phyloP scores from a whole-genome alignment of 2,113 vertebrate genomes.

The Bos javanicus region DNA sequence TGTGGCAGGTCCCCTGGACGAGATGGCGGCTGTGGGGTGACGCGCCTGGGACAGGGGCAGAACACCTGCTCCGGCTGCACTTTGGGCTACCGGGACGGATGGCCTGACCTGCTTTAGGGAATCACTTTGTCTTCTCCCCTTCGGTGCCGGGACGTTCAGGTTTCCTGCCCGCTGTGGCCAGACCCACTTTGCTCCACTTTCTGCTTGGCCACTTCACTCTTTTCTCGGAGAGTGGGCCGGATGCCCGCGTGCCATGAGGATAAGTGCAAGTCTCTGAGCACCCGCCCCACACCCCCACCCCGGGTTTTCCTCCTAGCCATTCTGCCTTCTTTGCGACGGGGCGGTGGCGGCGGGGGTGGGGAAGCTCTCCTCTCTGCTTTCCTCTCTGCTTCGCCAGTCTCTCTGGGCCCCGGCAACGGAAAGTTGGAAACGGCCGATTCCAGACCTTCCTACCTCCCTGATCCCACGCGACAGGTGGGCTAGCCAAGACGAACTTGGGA shows the following conservation, averaged over 20 bases:
- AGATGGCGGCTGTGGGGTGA: not conserved
- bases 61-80: not conserved
- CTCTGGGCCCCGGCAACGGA: not conserved
- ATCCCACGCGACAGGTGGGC: not conserved
- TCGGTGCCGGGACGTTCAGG: not conserved
- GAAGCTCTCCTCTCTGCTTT: not conserved
- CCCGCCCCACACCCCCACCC: not conserved
- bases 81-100: not conserved
- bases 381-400: not conserved
- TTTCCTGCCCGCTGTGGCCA: not conserved
- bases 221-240: not conserved
- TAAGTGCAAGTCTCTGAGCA: not conserved
- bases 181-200: not conserved
- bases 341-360: not conserved
- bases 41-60: accelerated
- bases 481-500: not conserved
- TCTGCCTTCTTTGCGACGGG: not conserved
- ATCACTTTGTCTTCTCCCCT: not conserved
- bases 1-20: too few species aligned
- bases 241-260: not conserved
- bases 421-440: not conserved
- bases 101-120: not conserved
- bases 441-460: not conserved
- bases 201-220: not conserved
- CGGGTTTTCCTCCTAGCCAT: not conserved